Percentiles rank a stretch among this genome's conserved stretches.
phyloP scores from a whole-genome alignment of 2,113 vertebrate species.

The Hippocampus barbouri region DNA sequence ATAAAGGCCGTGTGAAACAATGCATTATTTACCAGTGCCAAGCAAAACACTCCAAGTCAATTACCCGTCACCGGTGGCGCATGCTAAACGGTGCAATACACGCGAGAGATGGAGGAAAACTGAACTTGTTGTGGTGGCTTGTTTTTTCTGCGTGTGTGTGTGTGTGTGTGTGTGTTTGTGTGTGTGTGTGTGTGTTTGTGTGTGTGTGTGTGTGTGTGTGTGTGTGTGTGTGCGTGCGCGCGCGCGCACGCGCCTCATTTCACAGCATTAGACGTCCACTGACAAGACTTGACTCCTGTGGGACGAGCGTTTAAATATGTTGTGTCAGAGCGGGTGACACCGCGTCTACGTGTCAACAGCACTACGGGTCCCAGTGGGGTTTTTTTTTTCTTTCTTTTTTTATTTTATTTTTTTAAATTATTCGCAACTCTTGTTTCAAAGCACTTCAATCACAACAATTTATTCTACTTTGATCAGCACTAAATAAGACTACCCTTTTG shows the following conservation, averaged over 20 bases:
- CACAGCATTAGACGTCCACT: constrained; percentile 67
- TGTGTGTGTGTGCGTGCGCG: not conserved
- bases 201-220: not conserved
- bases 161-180: not conserved
- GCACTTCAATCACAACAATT: constrained; percentile 39
- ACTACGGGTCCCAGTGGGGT: not conserved
- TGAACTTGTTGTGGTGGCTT: not conserved
- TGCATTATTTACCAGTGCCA: constrained; percentile 66
- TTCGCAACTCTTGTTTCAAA: not conserved
- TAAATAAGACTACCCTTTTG: constrained; percentile 30
- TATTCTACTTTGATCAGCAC: constrained; percentile 30
- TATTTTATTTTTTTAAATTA: not conserved
- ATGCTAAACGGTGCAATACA: constrained; percentile 66
- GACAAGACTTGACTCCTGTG: constrained; percentile 51
- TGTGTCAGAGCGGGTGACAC: constrained; percentile 28
- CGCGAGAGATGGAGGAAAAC: constrained; percentile 51
- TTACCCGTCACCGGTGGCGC: constrained; percentile 64
- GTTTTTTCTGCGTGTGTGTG: not conserved
- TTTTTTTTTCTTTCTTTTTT: not conserved
- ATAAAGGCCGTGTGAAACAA: constrained; percentile 45
- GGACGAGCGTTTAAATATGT: constrained; percentile 52
- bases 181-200: not conserved
- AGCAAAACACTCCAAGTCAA: constrained; percentile 53
- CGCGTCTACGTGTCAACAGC: constrained; percentile 1
- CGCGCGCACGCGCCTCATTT: constrained; percentile 18